Percentiles rank a stretch among this genome's conserved stretches.
phyloP scores from a whole-genome alignment of 2,888 invertebrate genomes.

The Napeogenes sylphis region DNA sequence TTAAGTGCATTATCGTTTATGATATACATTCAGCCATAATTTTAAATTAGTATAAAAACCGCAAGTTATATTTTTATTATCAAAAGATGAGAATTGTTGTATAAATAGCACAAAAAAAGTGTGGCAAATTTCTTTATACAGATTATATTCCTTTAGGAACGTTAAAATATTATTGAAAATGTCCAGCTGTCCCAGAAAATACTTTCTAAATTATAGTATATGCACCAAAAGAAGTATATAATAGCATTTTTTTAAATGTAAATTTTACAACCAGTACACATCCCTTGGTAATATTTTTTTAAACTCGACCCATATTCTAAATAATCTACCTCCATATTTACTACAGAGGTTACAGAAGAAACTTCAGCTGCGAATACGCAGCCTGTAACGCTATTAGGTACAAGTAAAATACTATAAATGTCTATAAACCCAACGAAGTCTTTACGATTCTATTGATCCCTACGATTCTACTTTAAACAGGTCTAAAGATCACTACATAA shows the following conservation, averaged over 20 bases:
- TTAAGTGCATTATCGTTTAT: background rate
- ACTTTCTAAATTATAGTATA: no score
- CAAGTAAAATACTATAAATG: conserved; percentile 35
- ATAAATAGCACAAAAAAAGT: background rate
- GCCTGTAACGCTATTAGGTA: background rate
- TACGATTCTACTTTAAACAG: background rate
- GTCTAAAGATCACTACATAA: background rate
- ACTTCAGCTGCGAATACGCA: background rate
- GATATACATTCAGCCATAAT: background rate
- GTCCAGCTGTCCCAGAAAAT: no score
- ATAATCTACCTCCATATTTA: no score
- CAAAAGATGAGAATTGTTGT: background rate
- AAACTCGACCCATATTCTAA: no score
- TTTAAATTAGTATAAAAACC: background rate
- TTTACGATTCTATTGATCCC: conserved; percentile 3
- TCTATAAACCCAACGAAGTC: conserved; percentile 33
- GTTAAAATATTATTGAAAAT: no score
- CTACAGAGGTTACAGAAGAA: background rate
- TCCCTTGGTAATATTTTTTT: no score
- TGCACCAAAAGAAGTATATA: no score
- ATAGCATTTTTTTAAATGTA: no score
- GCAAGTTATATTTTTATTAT: background rate
- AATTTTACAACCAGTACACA: no score
- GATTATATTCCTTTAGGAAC: no score
- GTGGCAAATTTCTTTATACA: background rate